phyloP scores from a whole-genome alignment of 2,113 vertebrate species.

The Amphilophus citrinellus region DNA sequence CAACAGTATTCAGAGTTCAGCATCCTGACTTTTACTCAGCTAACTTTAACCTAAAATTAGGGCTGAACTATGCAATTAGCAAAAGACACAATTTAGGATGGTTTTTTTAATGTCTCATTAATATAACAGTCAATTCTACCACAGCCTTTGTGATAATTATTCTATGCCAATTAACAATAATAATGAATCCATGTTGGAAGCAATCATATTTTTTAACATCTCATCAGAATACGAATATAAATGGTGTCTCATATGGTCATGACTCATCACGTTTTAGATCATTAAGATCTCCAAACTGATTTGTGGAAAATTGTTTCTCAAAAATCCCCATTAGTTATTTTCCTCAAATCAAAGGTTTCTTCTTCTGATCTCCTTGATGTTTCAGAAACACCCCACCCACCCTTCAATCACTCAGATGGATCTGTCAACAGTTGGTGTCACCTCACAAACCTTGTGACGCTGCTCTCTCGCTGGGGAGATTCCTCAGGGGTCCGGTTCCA shows the following conservation, averaged over 20 bases:
- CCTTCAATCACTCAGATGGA: slow-evolving; percentile 34
- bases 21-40: not conserved
- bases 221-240: not conserved
- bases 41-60: not conserved
- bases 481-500: slow-evolving; percentile 69
- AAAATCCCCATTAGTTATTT: not conserved
- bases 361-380: not conserved
- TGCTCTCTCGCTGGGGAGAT: slow-evolving; percentile 28
- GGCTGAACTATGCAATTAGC: not conserved
- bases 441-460: slow-evolving; percentile 51
- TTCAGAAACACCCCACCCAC: not conserved
- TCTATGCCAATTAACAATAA: not conserved
- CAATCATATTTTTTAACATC: not conserved
- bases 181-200: not conserved
- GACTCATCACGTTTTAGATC: not conserved
- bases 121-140: not conserved
- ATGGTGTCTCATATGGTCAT: not conserved
- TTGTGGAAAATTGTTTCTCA: not conserved
- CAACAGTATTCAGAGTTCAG: not conserved
- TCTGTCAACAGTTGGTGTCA: slow-evolving; percentile 64
- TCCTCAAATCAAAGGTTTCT: not conserved
- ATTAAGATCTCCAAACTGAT: not conserved
- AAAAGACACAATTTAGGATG: slow-evolving; percentile 2
- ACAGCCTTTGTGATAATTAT: not conserved
- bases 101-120: not conserved